Evolutionary conservation across 2,888 invertebrate species (phyloP), one percentile per base, ranked within the genome.

Genomic region (Carterocephalus palaemon): DNA sequence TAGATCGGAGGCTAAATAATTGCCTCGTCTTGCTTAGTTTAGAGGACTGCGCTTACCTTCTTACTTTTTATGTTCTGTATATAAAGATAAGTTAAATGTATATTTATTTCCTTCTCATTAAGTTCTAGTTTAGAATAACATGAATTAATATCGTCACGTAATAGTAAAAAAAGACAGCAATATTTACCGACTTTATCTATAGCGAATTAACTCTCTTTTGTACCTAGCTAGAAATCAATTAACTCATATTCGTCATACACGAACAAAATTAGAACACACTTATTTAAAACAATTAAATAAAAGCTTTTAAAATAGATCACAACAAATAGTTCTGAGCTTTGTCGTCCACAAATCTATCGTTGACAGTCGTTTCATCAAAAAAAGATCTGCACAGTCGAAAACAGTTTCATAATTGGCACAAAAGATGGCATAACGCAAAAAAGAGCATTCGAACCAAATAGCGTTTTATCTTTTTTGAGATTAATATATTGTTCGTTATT

Each of bases 331-430:
- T 17, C 28, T 33, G 26, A 34, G 37, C 41, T n/a, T n/a, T n/a
- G 13, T 53, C 47, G 56, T 72, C 68, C 64, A 64, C 64, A 69
- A 64, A 59, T 79, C 79, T 75, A 75, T 65, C 53, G 54, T 58
- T 65, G 66, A 70, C 66, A 70, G 61, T 55, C 48, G 50, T 49
- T 63, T 63, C 53, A 60, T 53, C 31, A 58, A 60, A 63, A 65
- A 70, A 57, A 52, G 38, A 50, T 33, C 43, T 64, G 70, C 74
- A 74, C 68, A 58, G 62, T 59, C 57, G 55, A 65, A 71, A 68
- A 67, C 61, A 59, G 64, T 65, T 67, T 74, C 67, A 76, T 83
- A 85, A 84, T 84, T 84, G 83, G 81, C 84, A 85, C 81, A 85
- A 84, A 80, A 79, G 82, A 80, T 72, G 56, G 65, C 66, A 65